Evolutionary conservation across 1,140 invertebrate species (phyloP).

Genomic region (Penaeus chinensis): DNA sequence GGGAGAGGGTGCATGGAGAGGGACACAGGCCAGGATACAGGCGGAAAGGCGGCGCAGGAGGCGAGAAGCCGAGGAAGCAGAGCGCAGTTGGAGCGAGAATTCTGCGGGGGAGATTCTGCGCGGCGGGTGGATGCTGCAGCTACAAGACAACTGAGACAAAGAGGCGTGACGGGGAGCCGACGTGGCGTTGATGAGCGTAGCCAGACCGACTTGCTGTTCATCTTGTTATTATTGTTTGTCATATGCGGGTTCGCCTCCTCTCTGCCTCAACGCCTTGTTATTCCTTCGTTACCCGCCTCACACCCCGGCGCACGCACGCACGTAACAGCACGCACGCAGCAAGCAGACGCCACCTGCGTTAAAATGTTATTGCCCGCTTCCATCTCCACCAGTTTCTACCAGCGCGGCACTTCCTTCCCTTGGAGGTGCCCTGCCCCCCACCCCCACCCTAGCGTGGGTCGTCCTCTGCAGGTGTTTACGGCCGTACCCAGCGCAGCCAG

Average conservation of each 20-base stretch:
- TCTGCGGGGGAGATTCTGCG: neutral
- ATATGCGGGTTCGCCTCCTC: neutral
- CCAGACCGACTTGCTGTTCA: neutral
- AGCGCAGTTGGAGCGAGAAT: neutral
- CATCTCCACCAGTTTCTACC: no score
- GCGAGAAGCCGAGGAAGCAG: neutral
- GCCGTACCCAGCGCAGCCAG: no score
- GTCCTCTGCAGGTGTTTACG: no score
- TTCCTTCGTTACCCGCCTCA: neutral
- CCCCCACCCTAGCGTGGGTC: no score
- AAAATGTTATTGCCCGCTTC: no score
- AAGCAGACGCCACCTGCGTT: no score
- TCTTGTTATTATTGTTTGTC: neutral
- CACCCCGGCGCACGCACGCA: neutral
- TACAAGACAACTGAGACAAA: constrained; percentile 56
- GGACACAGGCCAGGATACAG: no score
- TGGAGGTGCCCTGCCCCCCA: no score
- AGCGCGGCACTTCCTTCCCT: no score
- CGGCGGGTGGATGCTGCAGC: constrained; percentile 11
- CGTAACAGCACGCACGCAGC: no score
- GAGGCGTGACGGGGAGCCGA: constrained; percentile 45
- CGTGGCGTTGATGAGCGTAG: constrained; percentile 41
- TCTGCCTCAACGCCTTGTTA: neutral
- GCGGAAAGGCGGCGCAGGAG: no score
- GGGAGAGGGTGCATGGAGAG: no score